Conservation (phyloP, 1,140 invertebrate species). For the Diachasma alloeum region DNA sequence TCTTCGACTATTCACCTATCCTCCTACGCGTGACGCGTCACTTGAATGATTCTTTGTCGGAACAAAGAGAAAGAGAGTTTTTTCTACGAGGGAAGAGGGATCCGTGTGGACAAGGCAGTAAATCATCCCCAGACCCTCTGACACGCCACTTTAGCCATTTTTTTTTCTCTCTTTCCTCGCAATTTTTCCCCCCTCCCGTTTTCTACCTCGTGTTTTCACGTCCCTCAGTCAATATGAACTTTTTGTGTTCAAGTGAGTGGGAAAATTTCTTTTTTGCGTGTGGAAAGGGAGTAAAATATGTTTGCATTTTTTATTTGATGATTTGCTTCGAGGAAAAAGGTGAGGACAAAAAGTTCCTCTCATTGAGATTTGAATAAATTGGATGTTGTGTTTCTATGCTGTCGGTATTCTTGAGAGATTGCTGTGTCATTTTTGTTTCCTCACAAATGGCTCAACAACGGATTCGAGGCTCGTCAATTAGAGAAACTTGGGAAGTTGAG, state of each 20-base stretch:
- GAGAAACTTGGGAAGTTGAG: too few species aligned
- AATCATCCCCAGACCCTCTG: slow-evolving; percentile 19
- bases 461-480: too few species aligned
- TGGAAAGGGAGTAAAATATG: not conserved
- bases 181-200: not conserved
- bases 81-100: not conserved
- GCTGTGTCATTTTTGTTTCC: too few species aligned
- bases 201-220: not conserved
- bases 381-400: too few species aligned
- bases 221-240: not conserved
- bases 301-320: too few species aligned
- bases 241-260: not conserved
- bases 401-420: too few species aligned
- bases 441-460: too few species aligned
- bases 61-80: not conserved
- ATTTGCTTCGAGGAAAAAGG: too few species aligned
- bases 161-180: not conserved
- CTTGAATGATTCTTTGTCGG: slow-evolving; percentile 28
- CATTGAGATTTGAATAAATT: too few species aligned
- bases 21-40: slow-evolving; percentile 26
- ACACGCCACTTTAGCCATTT: slow-evolving; percentile 17
- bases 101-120: slow-evolving; percentile 10
- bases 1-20: slow-evolving; percentile 25
- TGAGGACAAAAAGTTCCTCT: too few species aligned
- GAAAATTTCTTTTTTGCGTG: not conserved